Conservation (phyloP, 1,140 invertebrate species). For the Teleogryllus occipitalis region DNA sequence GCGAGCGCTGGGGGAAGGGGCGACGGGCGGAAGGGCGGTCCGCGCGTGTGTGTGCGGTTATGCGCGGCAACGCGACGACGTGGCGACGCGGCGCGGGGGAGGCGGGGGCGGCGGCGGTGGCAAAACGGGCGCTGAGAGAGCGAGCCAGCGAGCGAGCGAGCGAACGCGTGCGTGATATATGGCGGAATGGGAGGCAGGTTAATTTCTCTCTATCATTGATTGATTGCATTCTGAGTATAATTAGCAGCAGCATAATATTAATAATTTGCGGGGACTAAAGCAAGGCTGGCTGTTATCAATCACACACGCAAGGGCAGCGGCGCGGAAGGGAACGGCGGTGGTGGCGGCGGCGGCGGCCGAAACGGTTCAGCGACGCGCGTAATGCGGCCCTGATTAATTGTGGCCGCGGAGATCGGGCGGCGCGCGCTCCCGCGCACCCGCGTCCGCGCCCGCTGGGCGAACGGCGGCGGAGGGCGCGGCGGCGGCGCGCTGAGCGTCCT, state of each 20-base stretch:
- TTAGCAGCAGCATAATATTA: conserved; percentile 13
- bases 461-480: not conserved
- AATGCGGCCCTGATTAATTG: conserved; percentile 14
- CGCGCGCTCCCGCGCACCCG: not conserved
- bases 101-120: no score
- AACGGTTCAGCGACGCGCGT: conserved; percentile 9
- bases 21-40: no score
- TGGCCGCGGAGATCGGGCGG: not conserved
- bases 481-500: not conserved
- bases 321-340: no score
- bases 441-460: not conserved
- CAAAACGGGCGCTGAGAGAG: no score
- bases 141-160: no score
- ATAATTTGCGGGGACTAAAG: conserved; percentile 10
- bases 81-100: not conserved
- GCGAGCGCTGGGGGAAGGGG: not conserved
- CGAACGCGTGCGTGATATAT: no score
- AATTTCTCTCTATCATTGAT: conserved; percentile 11
- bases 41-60: not conserved
- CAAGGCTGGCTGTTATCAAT: conserved; percentile 13
- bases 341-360: no score
- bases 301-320: conserved; percentile 8
- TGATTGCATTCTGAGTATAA: conserved; percentile 17
- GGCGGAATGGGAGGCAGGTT: no score
- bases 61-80: not conserved